Conservation (phyloP, 1,140 invertebrate genomes). For the Trissolcus basalis region DNA sequence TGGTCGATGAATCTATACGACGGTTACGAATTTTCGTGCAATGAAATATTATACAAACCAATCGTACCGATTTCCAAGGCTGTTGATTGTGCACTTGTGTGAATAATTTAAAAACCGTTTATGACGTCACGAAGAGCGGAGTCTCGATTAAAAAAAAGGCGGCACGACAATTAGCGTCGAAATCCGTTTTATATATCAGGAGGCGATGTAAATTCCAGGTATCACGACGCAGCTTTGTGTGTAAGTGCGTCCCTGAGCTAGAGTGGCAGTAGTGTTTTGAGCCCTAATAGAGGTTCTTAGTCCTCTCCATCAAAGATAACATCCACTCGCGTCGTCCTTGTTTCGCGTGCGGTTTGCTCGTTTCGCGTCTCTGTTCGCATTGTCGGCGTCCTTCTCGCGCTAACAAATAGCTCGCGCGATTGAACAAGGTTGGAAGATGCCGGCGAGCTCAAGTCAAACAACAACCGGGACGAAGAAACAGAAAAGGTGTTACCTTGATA, state of each 20-base stretch:
- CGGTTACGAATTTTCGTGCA: no score
- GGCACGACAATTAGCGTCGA: constrained; percentile 47
- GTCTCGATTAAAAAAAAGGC: no score
- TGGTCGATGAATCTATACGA: no score
- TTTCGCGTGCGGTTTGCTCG: constrained; percentile 28
- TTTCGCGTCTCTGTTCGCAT: constrained; percentile 11
- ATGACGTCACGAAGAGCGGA: constrained; percentile 54
- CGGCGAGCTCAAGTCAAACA: constrained; percentile 43
- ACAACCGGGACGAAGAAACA: constrained; percentile 53
- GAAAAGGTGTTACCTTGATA: constrained; percentile 69
- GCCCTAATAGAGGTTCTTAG: constrained; percentile 68
- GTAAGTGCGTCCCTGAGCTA: constrained; percentile 63
- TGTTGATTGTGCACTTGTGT: constrained; percentile 50
- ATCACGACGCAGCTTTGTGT: constrained; percentile 34
- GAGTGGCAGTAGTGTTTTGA: constrained; percentile 63
- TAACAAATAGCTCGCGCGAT: background rate
- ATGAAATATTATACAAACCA: no score
- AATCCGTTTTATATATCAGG: constrained; percentile 38
- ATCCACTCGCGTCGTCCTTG: constrained; percentile 49
- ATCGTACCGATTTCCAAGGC: no score
- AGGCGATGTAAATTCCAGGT: constrained; percentile 42
- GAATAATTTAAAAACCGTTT: constrained; percentile 45
- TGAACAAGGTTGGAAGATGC: constrained; percentile 25
- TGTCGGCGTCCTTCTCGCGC: constrained; percentile 3
- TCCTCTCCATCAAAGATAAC: constrained; percentile 68